phyloP scores from a whole-genome alignment of 2,113 vertebrate genomes.

The Eurypyga helias region DNA sequence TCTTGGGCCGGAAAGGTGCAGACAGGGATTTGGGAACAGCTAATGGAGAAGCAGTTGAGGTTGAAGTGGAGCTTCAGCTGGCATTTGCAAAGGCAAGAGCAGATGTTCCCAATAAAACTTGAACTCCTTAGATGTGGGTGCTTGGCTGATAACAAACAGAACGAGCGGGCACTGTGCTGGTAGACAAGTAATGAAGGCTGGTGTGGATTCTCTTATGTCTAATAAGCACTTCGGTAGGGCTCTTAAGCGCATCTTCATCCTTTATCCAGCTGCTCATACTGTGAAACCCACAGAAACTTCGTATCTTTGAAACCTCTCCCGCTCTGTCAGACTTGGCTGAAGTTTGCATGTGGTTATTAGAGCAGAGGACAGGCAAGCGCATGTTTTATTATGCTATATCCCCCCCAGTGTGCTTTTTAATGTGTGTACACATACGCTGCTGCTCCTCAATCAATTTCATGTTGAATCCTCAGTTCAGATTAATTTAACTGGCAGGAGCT shows the following conservation, averaged over 20 bases:
- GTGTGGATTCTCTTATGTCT: background rate
- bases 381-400: background rate
- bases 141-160: slow-evolving; percentile 16
- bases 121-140: background rate
- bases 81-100: background rate
- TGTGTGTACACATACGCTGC: background rate
- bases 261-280: background rate
- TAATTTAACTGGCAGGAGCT: slow-evolving; percentile 1
- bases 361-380: slow-evolving; percentile 31
- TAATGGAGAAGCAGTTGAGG: background rate
- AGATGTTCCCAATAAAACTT: slow-evolving; percentile 3
- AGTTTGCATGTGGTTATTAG: slow-evolving; percentile 2
- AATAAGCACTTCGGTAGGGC: background rate
- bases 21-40: background rate
- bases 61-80: background rate
- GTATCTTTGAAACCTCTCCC: slow-evolving; percentile 8
- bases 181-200: background rate
- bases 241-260: background rate
- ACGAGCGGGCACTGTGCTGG: background rate
- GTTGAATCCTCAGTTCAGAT: background rate
- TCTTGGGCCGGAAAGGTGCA: background rate
- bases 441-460: background rate
- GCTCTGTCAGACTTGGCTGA: slow-evolving; percentile 24
- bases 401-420: background rate
- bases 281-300: slow-evolving; percentile 10